Evolutionary conservation across 1,140 invertebrate genomes (phyloP).

Genomic region (Drosophila neocordata): DNA sequence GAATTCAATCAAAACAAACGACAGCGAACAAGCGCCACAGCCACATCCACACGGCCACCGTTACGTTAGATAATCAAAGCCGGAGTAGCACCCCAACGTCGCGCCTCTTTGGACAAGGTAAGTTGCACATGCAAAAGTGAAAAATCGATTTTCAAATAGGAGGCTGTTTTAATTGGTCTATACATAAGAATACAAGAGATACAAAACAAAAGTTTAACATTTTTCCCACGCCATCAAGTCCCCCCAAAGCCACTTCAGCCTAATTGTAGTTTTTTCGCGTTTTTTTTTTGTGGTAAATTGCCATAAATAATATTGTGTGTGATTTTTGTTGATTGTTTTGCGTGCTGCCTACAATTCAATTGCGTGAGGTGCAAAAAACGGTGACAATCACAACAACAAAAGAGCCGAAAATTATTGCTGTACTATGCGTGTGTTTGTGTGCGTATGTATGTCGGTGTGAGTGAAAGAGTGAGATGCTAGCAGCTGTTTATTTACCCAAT

Average conservation of each 20-base stretch:
- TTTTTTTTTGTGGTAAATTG: slow-evolving; percentile 45
- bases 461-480: slow-evolving; percentile 34
- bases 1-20: slow-evolving; percentile 52
- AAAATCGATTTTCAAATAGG: slow-evolving; percentile 54
- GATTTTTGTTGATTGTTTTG: slow-evolving; percentile 48
- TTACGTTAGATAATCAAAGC: slow-evolving; percentile 45
- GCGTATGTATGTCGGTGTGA: not conserved
- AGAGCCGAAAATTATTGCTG: slow-evolving; percentile 32
- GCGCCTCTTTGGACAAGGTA: slow-evolving; percentile 27
- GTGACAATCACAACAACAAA: slow-evolving; percentile 23
- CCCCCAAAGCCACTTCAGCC: slow-evolving; percentile 14
- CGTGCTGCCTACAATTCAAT: slow-evolving; percentile 65
- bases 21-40: slow-evolving; percentile 17
- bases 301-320: slow-evolving; percentile 39
- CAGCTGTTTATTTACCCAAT: slow-evolving; percentile 56
- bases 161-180: slow-evolving; percentile 12
- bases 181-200: slow-evolving; percentile 2
- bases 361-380: slow-evolving; percentile 43
- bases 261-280: slow-evolving; percentile 25
- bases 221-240: slow-evolving; percentile 1
- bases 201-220: slow-evolving; percentile 31
- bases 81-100: not conserved
- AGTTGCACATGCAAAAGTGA: slow-evolving; percentile 37
- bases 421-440: slow-evolving; percentile 9
- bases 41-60: slow-evolving; percentile 1